A percentile compares a stretch with the other conserved stretches of the same genome.
phyloP scores from a whole-genome alignment of 2,888 invertebrate genomes.

The Arctia plantaginis region DNA sequence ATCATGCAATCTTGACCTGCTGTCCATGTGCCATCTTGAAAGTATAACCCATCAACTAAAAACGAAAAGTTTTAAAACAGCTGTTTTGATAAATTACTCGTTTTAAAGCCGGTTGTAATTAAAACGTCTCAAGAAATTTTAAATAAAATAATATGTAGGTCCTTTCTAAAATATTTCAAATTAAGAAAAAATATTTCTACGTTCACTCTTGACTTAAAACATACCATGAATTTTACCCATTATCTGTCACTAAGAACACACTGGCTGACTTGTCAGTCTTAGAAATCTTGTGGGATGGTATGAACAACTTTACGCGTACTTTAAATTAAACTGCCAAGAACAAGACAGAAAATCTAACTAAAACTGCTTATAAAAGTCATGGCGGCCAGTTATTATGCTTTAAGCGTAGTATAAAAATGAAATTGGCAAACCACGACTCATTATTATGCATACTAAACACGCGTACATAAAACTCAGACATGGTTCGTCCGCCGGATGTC shows the following conservation, averaged over 20 bases:
- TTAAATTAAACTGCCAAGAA: constrained; percentile 9
- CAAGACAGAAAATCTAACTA: constrained; percentile 36
- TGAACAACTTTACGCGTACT: not conserved
- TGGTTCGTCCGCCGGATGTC: constrained; percentile 77
- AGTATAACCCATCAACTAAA: no score
- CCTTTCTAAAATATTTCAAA: not conserved
- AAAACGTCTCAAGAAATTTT: not conserved
- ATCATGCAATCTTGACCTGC: no score
- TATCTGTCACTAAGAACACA: not conserved
- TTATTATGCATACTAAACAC: constrained; percentile 76
- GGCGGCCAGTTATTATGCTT: constrained; percentile 1
- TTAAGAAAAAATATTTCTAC: not conserved
- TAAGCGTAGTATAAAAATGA: constrained; percentile 10
- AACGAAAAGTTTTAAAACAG: no score
- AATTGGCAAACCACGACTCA: constrained; percentile 55
- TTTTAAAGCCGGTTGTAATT: not conserved
- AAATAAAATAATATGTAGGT: not conserved
- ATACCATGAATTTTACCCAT: not conserved
- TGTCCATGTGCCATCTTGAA: no score
- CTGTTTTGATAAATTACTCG: no score
- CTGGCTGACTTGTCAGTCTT: not conserved
- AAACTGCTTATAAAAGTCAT: not conserved
- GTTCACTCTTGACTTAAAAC: not conserved
- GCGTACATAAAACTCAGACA: constrained; percentile 51
- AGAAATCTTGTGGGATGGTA: not conserved